These are phyloP conservation scores for Drosophila pseudoananassae DNA, from an alignment of 1,140 invertebrate species.

Conservation along the genomic window DNA sequence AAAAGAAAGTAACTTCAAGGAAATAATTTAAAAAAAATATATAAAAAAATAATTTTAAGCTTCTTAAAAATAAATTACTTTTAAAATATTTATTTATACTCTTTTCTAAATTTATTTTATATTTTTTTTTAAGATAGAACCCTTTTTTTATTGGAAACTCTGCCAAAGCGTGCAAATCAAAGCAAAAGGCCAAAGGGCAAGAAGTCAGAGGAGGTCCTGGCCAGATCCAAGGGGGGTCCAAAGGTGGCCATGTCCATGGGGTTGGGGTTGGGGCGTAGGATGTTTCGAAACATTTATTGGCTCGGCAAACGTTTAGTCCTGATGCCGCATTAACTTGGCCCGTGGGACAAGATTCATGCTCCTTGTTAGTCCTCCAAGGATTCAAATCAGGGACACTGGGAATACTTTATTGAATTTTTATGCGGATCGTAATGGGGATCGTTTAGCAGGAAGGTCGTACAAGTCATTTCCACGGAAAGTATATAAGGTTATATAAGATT, in stretches of 20 bases:
- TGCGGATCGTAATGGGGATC: slow-evolving; percentile 35
- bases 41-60: no score
- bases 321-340: slow-evolving; percentile 34
- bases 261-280: neutral
- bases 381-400: neutral
- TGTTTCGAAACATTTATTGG: slow-evolving; percentile 35
- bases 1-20: neutral
- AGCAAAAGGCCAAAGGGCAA: slow-evolving; percentile 45
- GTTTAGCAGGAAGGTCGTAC: slow-evolving; percentile 30
- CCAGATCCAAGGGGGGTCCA: neutral
- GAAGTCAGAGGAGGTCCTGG: slow-evolving; percentile 1
- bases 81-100: no score
- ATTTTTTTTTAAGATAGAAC: no score
- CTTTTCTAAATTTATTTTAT: no score
- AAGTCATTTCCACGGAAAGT: slow-evolving; percentile 1
- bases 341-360: slow-evolving; percentile 37
- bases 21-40: neutral
- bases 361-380: slow-evolving; percentile 17
- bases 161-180: slow-evolving; percentile 64
- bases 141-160: slow-evolving; percentile 4
- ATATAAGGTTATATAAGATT: neutral
- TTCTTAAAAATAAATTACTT: no score
- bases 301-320: slow-evolving; percentile 26
- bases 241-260: neutral
- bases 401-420: slow-evolving; percentile 46